Evolutionary conservation across 2,113 vertebrate species (phyloP).

Genomic region (Haemorhous mexicanus): DNA sequence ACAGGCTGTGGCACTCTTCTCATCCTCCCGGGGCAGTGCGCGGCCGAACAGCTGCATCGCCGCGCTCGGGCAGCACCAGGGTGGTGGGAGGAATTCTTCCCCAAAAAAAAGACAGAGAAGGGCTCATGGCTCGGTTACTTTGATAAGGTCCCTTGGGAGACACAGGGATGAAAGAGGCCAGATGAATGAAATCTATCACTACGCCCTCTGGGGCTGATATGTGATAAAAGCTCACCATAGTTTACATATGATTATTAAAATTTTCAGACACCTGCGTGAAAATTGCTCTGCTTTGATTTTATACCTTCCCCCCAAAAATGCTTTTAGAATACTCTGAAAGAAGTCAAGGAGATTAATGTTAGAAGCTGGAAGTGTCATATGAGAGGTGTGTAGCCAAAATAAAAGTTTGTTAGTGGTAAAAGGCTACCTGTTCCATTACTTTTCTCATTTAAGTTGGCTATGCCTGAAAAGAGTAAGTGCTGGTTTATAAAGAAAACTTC

Average conservation of each 20-base stretch:
- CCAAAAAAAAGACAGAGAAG: neutral
- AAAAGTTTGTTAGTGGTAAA: neutral
- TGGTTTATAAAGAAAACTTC: neutral
- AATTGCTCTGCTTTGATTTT: neutral
- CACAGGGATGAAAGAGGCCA: neutral
- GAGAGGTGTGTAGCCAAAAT: neutral
- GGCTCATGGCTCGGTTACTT: neutral
- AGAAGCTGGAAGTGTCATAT: neutral
- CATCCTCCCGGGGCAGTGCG: neutral
- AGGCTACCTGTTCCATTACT: neutral
- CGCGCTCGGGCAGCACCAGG: neutral
- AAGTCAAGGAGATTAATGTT: neutral
- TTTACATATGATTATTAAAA: neutral
- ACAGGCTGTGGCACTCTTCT: slow-evolving; percentile 13
- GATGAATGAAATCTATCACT: neutral
- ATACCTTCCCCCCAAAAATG: neutral
- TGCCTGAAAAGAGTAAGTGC: neutral
- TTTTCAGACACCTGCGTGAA: neutral
- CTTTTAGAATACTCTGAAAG: neutral
- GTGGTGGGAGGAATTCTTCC: neutral
- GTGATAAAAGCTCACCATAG: neutral
- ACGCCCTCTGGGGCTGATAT: neutral
- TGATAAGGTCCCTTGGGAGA: neutral
- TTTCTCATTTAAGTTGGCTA: neutral
- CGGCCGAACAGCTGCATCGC: neutral